phyloP scores from a whole-genome alignment of 2,888 invertebrate genomes.

The Chrysina gloriosa region DNA sequence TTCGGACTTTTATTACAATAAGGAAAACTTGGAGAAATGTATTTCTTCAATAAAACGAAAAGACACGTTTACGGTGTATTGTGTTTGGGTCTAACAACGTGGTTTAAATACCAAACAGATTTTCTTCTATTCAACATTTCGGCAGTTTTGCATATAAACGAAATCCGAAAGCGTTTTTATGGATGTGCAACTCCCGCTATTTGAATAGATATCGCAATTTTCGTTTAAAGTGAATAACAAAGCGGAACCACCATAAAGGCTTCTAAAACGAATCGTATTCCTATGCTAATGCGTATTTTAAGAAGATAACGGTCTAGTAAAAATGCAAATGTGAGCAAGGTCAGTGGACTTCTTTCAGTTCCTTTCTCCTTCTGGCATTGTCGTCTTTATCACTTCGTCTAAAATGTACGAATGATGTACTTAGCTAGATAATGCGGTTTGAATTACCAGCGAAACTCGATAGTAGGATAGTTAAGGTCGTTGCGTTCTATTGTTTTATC shows the following conservation, averaged over 20 bases:
- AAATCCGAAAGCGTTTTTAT: not conserved
- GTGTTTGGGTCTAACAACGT: not conserved
- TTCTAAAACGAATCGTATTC: not conserved
- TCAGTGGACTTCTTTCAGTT: constrained; percentile 7
- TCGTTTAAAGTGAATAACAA: not conserved
- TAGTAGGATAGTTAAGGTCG: constrained; percentile 28
- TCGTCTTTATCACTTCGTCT: not conserved
- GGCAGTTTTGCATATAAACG: not conserved
- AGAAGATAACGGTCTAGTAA: not conserved
- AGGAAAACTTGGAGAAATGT: not conserved
- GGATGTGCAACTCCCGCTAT: not conserved
- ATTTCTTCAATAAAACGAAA: constrained; percentile 1
- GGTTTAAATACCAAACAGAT: not conserved
- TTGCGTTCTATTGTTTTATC: constrained; percentile 18
- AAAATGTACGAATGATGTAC: constrained; percentile 24
- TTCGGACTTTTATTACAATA: too few species aligned
- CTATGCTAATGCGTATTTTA: not conserved
- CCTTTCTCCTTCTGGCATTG: not conserved
- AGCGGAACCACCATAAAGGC: not conserved
- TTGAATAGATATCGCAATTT: not conserved
- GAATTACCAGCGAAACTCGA: constrained; percentile 23
- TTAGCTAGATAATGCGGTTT: constrained; percentile 8
- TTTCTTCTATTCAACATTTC: not conserved
- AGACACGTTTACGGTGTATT: not conserved
- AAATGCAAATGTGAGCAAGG: constrained; percentile 17